Base-by-base conservation (phyloP, 2,888 invertebrate genomes). In the Lacanobia oleracea region DNA sequence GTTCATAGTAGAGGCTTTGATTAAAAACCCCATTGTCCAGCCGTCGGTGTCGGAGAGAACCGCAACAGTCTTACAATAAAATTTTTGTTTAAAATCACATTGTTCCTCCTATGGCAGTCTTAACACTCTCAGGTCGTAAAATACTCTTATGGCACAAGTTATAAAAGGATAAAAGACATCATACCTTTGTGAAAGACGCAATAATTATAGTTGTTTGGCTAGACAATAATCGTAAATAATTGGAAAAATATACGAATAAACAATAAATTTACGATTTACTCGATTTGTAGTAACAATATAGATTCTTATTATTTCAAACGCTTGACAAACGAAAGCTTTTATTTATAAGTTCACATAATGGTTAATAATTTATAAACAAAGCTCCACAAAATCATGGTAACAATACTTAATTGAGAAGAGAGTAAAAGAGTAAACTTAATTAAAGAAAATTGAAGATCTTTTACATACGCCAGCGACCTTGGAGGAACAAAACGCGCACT, bases 81-180 rank as follows among this genome's bases (percentile, higher is more conserved):
- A 93, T 91, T 94, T 92, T 91, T 87, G 89, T 91, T 93, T 92
- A 94, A 94, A 93, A 93, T 89, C 91, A 92, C 90, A 94, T 94
- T 95, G 94, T 94, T 94, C 92, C 89, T 82, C 90, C 89, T 89
- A 91, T 85, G 89, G 67, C 14, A 64, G 90, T 84, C 81, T 80
- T 80, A 84, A 79, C 86, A 88, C 88, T 89, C 85, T 85, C 85
- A 86, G 89, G 87, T 90, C 91, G 90, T 91, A 91, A 92, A 92
- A 85, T 78, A 80, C 72, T 83, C 64, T 59, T 75, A 74, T 68
- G 79, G 81, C 75, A 53, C 80, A 87, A 85, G 77, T 67, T 67
- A 69, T 21, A 67, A 82, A 77, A 53, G 57, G 1, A 67, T 51
- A 33, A 18, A n/a, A 64, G 27, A 14, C 18, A 48, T 43, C 43